Conservation (phyloP, 2,888 invertebrate species). For the Phyllotreta striolata region DNA sequence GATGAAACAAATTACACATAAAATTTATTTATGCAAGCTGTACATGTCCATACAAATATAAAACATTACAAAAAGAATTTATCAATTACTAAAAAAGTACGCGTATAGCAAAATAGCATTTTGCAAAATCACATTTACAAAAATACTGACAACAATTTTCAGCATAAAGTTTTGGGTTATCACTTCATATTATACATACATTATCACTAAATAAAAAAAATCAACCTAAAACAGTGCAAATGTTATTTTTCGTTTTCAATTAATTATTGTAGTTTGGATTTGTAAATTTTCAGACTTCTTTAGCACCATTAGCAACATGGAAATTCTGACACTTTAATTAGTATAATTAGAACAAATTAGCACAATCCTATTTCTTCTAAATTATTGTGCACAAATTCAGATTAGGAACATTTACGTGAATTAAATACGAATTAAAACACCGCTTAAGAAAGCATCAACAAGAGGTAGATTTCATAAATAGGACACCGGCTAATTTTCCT, state of each 20-base stretch:
- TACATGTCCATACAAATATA: constrained; percentile 15
- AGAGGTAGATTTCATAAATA: constrained; percentile 5
- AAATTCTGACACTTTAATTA: constrained; percentile 1
- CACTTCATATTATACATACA: too few species aligned
- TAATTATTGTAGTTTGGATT: too few species aligned
- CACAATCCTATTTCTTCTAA: background rate
- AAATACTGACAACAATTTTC: constrained; percentile 22
- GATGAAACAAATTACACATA: background rate
- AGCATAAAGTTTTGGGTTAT: background rate
- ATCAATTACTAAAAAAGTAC: constrained; percentile 18
- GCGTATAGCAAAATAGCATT: constrained; percentile 27
- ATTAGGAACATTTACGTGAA: constrained; percentile 7
- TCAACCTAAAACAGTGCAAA: too few species aligned
- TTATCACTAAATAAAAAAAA: background rate
- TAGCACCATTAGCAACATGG: constrained; percentile 8
- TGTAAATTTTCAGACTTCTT: background rate
- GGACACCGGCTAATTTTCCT: background rate
- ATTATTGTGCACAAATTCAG: constrained; percentile 3
- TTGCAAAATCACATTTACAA: constrained; percentile 25
- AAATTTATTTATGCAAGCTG: constrained; percentile 16
- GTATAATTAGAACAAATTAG: background rate
- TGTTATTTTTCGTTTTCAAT: too few species aligned
- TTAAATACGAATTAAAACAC: background rate
- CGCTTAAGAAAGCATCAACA: background rate
- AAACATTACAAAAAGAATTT: constrained; percentile 14